Evolutionary conservation across 2,888 invertebrate genomes (phyloP).

Genomic region (Isoperla grammatica): DNA sequence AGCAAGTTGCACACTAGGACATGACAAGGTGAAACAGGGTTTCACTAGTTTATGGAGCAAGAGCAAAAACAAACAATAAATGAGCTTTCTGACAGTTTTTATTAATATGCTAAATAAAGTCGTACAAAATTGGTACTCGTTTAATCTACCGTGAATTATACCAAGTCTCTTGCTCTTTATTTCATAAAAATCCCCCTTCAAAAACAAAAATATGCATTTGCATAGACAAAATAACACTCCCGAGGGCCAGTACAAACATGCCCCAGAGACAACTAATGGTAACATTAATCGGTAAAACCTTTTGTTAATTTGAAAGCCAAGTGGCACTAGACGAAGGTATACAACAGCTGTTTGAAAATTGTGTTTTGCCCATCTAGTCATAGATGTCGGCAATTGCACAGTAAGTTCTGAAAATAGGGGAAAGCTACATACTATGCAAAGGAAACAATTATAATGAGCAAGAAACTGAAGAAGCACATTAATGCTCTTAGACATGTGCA

Average conservation of each 20-base stretch:
- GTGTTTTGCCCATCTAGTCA: too few relatives aligned
- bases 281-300: neutral
- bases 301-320: neutral
- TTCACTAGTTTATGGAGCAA: conserved; percentile 3
- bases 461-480: conserved; percentile 23
- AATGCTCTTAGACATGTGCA: conserved; percentile 20
- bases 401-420: conserved; percentile 15
- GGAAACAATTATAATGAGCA: conserved; percentile 14
- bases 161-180: conserved; percentile 55
- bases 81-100: conserved; percentile 29
- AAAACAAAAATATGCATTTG: conserved; percentile 72
- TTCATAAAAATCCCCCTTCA: conserved; percentile 76
- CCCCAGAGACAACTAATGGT: neutral
- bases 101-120: conserved; percentile 31
- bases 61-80: conserved; percentile 20
- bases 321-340: conserved; percentile 1
- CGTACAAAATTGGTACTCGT: conserved; percentile 29
- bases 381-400: conserved; percentile 6
- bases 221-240: conserved; percentile 48
- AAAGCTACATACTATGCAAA: conserved; percentile 22
- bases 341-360: neutral
- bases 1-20: conserved; percentile 6
- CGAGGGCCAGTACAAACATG: too few relatives aligned
- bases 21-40: conserved; percentile 22
- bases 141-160: conserved; percentile 18